Conservation (phyloP, 2,888 invertebrate species). For the Lepidochrysops patricia region DNA sequence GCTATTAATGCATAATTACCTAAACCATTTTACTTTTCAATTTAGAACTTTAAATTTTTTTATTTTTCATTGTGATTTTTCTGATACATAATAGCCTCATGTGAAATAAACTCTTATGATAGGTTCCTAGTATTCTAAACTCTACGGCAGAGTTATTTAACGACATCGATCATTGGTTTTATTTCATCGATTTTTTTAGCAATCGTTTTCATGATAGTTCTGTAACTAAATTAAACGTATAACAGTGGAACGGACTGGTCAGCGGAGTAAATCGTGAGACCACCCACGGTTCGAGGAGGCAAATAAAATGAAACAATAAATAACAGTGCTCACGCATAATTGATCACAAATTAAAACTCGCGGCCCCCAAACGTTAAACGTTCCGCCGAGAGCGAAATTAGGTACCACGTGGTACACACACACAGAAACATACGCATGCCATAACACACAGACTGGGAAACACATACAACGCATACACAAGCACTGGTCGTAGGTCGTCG, state of each 20-base stretch:
- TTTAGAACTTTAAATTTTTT: too few species aligned
- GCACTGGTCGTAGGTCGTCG: too few species aligned
- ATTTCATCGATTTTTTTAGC: too few species aligned
- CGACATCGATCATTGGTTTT: too few species aligned
- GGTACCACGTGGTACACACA: slow-evolving; percentile 30
- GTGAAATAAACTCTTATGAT: too few species aligned
- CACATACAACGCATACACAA: neutral
- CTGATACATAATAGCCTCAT: too few species aligned
- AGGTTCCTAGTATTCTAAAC: too few species aligned
- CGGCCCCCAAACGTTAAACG: slow-evolving; percentile 69
- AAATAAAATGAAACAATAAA: slow-evolving; percentile 74
- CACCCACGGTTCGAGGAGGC: slow-evolving; percentile 69
- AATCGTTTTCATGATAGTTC: slow-evolving; percentile 23
- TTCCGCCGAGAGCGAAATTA: slow-evolving; percentile 66
- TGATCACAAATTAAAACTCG: slow-evolving; percentile 74
- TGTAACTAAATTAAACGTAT: slow-evolving; percentile 58
- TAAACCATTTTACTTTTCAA: too few species aligned
- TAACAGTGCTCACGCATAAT: slow-evolving; percentile 72
- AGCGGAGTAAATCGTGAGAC: slow-evolving; percentile 69
- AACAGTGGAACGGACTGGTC: slow-evolving; percentile 66
- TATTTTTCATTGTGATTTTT: too few species aligned
- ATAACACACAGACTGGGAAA: too few species aligned
- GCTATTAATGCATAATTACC: too few species aligned
- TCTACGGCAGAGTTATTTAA: too few species aligned
- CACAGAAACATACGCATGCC: slow-evolving; percentile 11